These are phyloP conservation scores for Thysanoteuthis rhombus DNA, from an alignment of 2,888 invertebrate genomes.

Conservation along the genomic window DNA sequence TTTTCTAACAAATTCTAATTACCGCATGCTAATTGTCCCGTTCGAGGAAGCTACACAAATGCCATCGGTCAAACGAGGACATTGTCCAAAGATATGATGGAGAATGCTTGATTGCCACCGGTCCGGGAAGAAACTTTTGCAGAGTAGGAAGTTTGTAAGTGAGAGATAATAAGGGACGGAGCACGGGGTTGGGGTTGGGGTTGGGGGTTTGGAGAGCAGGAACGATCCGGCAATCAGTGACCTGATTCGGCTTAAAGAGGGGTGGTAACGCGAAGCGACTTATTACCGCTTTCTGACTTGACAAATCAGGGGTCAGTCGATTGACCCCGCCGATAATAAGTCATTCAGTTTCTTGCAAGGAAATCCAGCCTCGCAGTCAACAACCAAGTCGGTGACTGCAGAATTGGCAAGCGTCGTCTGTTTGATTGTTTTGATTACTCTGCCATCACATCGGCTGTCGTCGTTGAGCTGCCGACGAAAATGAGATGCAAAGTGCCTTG, in stretches of 20 bases:
- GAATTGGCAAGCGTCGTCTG: not conserved
- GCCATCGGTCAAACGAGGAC: not conserved
- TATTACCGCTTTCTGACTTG: not conserved
- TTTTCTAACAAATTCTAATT: not conserved
- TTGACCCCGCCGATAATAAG: not conserved
- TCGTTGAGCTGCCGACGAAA: not conserved
- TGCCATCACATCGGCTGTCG: not conserved
- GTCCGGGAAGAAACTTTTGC: not conserved
- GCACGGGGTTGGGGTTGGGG: no score
- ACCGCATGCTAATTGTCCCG: not conserved
- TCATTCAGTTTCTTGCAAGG: not conserved
- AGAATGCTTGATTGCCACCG: not conserved
- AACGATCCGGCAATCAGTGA: not conserved
- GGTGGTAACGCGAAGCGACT: not conserved
- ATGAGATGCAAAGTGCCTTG: not conserved
- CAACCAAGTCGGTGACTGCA: not conserved
- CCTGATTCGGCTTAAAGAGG: not conserved
- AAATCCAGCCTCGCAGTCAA: not conserved
- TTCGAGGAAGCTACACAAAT: not conserved
- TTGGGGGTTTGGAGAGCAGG: not conserved
- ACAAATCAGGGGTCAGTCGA: not conserved
- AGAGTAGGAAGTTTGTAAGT: not conserved
- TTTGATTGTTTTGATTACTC: not conserved
- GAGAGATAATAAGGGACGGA: no score
- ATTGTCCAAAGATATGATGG: not conserved